A percentile compares a stretch with the other conserved stretches of the same genome.
Conservation (phyloP, 2,113 vertebrate genomes). For the Numida meleagris region DNA sequence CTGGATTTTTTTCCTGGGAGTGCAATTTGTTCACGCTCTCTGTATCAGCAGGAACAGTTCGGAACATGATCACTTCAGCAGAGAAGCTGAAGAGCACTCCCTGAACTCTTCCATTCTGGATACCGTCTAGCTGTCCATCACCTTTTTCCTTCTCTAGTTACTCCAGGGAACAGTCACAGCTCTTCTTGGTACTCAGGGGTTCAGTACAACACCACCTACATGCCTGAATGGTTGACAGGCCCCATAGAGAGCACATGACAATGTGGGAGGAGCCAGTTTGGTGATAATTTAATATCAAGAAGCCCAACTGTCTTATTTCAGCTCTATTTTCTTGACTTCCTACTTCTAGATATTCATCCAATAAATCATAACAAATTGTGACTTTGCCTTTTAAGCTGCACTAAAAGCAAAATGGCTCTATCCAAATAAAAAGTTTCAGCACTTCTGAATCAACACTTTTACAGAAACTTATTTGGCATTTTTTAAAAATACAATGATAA, state of each 20-base stretch:
- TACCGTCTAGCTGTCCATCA: background rate
- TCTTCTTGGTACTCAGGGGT: background rate
- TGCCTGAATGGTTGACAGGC: background rate
- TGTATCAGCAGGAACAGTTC: background rate
- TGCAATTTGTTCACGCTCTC: background rate
- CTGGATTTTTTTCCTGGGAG: background rate
- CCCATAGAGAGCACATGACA: background rate
- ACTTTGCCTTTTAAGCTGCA: background rate
- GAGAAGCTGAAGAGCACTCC: background rate
- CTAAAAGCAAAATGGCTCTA: background rate
- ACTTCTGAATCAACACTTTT: background rate
- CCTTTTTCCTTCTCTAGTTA: background rate
- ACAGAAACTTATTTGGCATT: background rate
- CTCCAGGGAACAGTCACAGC: background rate
- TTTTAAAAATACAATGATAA: too few species aligned
- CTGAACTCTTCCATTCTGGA: background rate
- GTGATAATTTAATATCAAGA: background rate
- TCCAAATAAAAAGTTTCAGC: background rate
- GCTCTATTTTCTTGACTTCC: background rate
- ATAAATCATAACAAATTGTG: background rate
- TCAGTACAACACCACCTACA: background rate
- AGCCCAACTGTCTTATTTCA: background rate
- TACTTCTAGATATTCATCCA: background rate
- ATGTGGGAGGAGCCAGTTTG: fast-evolving
- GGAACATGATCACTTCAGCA: background rate